Percentiles rank a stretch among this genome's conserved stretches.
These are phyloP conservation scores for Drosophila lacertosa DNA, from an alignment of 1,140 invertebrate genomes.

Conservation along the genomic window DNA sequence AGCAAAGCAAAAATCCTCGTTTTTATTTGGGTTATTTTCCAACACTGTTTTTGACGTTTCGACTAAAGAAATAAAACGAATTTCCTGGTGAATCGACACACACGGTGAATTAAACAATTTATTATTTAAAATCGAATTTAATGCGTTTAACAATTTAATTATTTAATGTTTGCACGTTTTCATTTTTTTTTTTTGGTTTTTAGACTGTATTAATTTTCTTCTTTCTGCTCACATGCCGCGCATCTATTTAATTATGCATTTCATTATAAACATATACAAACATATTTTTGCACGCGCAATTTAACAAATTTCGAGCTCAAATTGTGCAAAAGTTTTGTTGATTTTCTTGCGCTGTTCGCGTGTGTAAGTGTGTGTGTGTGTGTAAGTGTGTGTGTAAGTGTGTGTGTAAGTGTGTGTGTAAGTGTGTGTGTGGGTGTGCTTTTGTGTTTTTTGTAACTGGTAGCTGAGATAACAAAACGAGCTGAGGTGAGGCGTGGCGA, in stretches of 20 bases:
- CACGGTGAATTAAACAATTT: slow-evolving; percentile 27
- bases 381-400: background rate
- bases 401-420: slow-evolving; percentile 1
- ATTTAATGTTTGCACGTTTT: slow-evolving; percentile 32
- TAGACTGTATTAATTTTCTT: slow-evolving; percentile 29
- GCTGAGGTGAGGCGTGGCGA: slow-evolving; percentile 16
- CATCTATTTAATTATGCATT: slow-evolving; percentile 40
- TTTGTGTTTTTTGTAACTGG: slow-evolving; percentile 5
- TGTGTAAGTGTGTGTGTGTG: background rate
- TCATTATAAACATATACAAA: slow-evolving; percentile 39
- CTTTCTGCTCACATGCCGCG: slow-evolving; percentile 22
- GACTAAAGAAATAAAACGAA: slow-evolving; percentile 22
- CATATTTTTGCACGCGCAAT: slow-evolving; percentile 43
- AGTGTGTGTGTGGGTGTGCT: background rate
- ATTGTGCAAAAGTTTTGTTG: slow-evolving; percentile 21
- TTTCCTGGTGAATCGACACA: slow-evolving; percentile 37
- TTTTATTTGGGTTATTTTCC: slow-evolving; percentile 16
- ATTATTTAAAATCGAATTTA: slow-evolving; percentile 38
- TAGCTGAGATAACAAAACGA: slow-evolving; percentile 21
- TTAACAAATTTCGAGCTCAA: slow-evolving; percentile 36
- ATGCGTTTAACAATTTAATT: slow-evolving; percentile 38
- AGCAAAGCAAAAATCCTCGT: slow-evolving; percentile 1
- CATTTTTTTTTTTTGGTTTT: no score
- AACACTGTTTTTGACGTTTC: slow-evolving; percentile 27
- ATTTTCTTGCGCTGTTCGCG: slow-evolving; percentile 6